Conservation (phyloP, 2,113 vertebrate species). For the Sialia sialis region DNA sequence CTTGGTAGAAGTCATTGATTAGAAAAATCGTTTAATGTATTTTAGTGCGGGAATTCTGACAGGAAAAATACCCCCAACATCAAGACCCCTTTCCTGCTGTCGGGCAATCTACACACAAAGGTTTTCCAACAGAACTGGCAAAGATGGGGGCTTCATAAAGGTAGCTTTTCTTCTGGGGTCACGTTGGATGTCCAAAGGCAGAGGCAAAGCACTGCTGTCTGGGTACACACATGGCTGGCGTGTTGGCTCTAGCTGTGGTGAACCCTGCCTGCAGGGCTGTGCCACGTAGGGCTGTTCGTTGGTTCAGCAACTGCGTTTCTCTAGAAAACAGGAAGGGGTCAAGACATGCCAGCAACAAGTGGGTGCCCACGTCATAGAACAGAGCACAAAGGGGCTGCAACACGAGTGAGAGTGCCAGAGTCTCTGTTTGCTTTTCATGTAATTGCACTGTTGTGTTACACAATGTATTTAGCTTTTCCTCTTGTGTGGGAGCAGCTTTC, state of each 20-base stretch:
- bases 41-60: not conserved
- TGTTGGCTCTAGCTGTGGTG: not conserved
- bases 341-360: not conserved
- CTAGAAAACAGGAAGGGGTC: not conserved
- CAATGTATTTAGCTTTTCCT: not conserved
- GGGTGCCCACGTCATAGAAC: not conserved
- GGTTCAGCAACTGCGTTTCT: conserved; percentile 19
- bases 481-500: not conserved
- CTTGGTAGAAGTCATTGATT: not conserved
- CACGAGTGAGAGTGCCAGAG: accelerated
- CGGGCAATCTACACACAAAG: not conserved
- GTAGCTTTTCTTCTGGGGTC: not conserved
- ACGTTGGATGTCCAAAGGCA: not conserved
- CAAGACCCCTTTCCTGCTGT: accelerated
- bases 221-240: not conserved
- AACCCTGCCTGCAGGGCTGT: not conserved
- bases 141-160: not conserved
- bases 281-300: not conserved
- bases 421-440: conserved; percentile 1
- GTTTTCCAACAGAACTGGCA: not conserved
- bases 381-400: not conserved
- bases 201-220: not conserved
- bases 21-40: not conserved
- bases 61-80: not conserved
- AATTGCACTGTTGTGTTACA: not conserved